These are phyloP conservation scores for Regulus satrapa DNA, from an alignment of 2,113 vertebrate species.

Conservation along the genomic window DNA sequence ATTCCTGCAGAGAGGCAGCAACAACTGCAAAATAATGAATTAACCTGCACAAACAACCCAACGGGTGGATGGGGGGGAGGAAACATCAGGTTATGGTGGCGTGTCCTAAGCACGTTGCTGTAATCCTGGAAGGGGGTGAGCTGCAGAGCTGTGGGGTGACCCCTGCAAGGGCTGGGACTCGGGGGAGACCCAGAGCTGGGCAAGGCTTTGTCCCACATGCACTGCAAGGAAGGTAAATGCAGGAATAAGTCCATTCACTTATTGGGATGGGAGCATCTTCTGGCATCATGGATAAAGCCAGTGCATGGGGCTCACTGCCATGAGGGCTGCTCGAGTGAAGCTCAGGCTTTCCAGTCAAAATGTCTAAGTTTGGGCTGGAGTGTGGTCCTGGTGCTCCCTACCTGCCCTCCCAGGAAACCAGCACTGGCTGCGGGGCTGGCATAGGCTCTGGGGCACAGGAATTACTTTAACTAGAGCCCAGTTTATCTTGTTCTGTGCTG, in stretches of 20 bases:
- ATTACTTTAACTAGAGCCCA: neutral
- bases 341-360: neutral
- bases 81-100: rapidly evolving
- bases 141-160: rapidly evolving
- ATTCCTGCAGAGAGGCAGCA: neutral
- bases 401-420: neutral
- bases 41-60: neutral
- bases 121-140: rapidly evolving
- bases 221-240: neutral
- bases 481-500: neutral
- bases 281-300: too few species aligned
- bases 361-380: neutral
- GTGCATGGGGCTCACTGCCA: neutral
- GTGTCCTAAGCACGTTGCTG: rapidly evolving
- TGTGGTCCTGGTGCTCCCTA: neutral
- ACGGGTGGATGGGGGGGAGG: neutral
- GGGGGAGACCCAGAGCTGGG: neutral
- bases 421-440: rapidly evolving
- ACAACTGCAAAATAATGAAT: neutral
- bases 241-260: rapidly evolving
- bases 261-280: rapidly evolving
- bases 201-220: too few species aligned
- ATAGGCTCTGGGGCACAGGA: rapidly evolving
- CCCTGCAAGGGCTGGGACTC: neutral
- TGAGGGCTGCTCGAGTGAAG: rapidly evolving